Conservation (phyloP, 2,888 invertebrate species). For the Gandaritis pyraliata region DNA sequence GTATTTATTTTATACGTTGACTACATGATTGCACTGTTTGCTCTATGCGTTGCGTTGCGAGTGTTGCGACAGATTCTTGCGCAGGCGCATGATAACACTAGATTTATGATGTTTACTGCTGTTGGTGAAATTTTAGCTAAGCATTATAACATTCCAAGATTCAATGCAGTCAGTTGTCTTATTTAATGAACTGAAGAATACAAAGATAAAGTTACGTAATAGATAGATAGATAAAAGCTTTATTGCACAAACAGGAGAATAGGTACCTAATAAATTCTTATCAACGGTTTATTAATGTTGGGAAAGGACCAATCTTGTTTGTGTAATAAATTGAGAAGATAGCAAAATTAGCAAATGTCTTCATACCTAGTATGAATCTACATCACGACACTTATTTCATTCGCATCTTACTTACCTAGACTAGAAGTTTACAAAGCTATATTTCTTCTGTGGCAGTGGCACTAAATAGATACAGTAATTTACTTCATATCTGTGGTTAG, state of each 20-base stretch:
- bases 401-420: too few species aligned
- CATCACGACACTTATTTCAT: too few species aligned
- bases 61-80: conserved; percentile 38
- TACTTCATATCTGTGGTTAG: too few species aligned
- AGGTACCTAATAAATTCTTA: neutral
- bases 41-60: too few species aligned
- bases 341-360: neutral
- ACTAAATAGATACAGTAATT: too few species aligned
- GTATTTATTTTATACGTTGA: neutral
- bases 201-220: too few species aligned
- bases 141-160: neutral
- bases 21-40: conserved; percentile 16
- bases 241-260: too few species aligned
- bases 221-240: too few species aligned
- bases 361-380: too few species aligned
- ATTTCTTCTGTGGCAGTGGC: too few species aligned
- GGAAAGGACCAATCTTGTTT: neutral
- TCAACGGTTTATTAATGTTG: neutral
- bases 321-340: neutral
- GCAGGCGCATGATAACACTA: conserved; percentile 37
- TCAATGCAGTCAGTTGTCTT: neutral
- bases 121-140: neutral
- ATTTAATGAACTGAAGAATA: neutral
- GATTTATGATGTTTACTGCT: conserved; percentile 24
- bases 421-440: too few species aligned